Conservation (phyloP, 2,797 vertebrate species). For the Halcyon leucocephala region DNA sequence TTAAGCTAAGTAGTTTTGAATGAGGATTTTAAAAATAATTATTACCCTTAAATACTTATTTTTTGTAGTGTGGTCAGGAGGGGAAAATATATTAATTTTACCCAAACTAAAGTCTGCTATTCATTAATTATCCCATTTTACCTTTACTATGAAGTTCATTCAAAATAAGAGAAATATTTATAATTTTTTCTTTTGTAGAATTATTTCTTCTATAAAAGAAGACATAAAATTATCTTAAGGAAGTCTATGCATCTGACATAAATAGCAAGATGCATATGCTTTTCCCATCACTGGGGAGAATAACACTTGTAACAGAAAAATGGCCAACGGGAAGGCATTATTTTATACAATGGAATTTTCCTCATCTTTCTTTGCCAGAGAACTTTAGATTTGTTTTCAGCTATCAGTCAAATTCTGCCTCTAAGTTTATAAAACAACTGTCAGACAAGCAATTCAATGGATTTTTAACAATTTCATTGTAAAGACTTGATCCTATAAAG, state of each 20-base stretch:
- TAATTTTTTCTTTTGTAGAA: slow-evolving; percentile 42
- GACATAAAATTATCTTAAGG: background rate
- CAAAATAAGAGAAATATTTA: background rate
- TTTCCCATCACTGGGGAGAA: background rate
- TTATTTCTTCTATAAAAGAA: slow-evolving; percentile 44
- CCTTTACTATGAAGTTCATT: slow-evolving; percentile 54
- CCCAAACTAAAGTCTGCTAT: slow-evolving; percentile 36
- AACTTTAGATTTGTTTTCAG: slow-evolving; percentile 20
- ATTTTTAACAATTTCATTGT: background rate
- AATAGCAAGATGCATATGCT: background rate
- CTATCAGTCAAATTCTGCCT: background rate
- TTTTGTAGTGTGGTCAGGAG: background rate
- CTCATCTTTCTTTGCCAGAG: background rate
- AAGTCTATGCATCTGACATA: slow-evolving; percentile 10
- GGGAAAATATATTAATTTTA: slow-evolving; percentile 17
- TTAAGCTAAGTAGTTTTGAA: background rate
- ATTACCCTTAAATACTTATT: background rate
- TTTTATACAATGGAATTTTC: slow-evolving; percentile 27
- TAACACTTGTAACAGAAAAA: background rate
- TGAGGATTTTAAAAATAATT: background rate
- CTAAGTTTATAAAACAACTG: background rate
- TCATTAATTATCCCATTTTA: slow-evolving; percentile 66
- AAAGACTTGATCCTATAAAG: background rate
- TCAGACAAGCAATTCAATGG: background rate
- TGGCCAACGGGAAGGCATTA: background rate